Conservation (phyloP, 2,888 invertebrate genomes). For the Saturnia pavonia region DNA sequence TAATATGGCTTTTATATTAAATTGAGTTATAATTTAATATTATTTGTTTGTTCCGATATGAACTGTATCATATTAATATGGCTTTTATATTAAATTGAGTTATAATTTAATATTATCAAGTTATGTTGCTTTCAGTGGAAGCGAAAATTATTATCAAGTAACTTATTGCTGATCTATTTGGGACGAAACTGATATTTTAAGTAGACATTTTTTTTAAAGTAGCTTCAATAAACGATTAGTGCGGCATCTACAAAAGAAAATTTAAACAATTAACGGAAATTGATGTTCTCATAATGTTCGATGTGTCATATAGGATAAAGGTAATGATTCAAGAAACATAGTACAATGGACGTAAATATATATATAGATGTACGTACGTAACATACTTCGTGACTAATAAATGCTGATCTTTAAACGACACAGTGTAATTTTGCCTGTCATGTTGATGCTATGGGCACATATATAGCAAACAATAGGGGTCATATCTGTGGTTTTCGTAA, state of each 20-base stretch:
- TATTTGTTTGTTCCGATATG: neutral
- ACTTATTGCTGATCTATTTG: neutral
- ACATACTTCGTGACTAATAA: neutral
- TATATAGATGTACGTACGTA: too few relatives aligned
- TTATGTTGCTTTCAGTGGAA: neutral
- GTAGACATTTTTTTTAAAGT: too few relatives aligned
- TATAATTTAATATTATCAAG: neutral
- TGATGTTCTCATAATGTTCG: neutral
- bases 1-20: neutral
- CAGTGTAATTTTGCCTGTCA: neutral
- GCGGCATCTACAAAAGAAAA: neutral
- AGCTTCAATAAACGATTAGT: neutral
- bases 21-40: too few relatives aligned
- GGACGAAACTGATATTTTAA: too few relatives aligned
- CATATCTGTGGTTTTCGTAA: constrained; percentile 4
- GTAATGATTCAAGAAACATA: neutral
- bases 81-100: neutral
- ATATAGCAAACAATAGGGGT: neutral
- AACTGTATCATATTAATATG: neutral
- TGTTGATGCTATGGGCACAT: neutral
- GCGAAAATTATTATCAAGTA: neutral
- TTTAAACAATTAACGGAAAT: neutral
- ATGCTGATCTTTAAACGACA: neutral
- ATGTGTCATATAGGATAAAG: neutral
- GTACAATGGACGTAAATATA: neutral